Evolutionary conservation across 2,113 vertebrate genomes (phyloP).

Genomic region (Athene noctua): DNA sequence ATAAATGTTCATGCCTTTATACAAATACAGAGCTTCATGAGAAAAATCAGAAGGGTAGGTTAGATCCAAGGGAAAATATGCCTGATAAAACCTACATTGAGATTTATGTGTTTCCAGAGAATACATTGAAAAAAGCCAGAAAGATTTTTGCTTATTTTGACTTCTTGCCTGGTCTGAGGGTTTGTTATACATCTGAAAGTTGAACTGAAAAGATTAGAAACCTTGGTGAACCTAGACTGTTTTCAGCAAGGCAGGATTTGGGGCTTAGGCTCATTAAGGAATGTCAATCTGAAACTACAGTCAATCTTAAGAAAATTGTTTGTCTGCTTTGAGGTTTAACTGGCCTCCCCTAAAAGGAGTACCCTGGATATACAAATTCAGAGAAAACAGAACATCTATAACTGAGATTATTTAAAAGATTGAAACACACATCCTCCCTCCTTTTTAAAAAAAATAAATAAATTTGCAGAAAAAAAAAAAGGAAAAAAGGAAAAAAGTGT

Average conservation of each 20-base stretch:
- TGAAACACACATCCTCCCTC: neutral
- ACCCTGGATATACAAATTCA: neutral
- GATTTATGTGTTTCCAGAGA: slow-evolving; percentile 32
- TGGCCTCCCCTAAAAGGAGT: neutral
- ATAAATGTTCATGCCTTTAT: neutral
- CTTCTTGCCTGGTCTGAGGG: slow-evolving; percentile 23
- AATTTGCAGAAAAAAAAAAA: neutral
- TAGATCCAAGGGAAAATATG: slow-evolving; percentile 6
- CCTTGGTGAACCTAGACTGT: neutral
- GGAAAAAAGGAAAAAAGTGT: rapidly evolving
- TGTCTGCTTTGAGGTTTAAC: slow-evolving; percentile 14
- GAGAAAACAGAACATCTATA: neutral
- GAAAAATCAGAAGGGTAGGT: neutral
- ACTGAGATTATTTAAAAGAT: neutral
- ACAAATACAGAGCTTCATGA: neutral
- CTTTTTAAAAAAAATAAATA: neutral
- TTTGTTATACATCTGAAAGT: slow-evolving; percentile 21
- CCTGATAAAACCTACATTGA: neutral
- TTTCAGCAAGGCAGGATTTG: slow-evolving; percentile 42
- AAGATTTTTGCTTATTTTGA: slow-evolving; percentile 38
- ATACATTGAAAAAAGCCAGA: neutral
- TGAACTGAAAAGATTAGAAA: slow-evolving; percentile 42
- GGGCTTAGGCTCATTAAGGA: slow-evolving; percentile 31
- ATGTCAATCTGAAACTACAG: slow-evolving; percentile 2
- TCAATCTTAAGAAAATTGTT: neutral